phyloP scores from a whole-genome alignment of 2,888 invertebrate genomes.

The Mallateleia sp. region DNA sequence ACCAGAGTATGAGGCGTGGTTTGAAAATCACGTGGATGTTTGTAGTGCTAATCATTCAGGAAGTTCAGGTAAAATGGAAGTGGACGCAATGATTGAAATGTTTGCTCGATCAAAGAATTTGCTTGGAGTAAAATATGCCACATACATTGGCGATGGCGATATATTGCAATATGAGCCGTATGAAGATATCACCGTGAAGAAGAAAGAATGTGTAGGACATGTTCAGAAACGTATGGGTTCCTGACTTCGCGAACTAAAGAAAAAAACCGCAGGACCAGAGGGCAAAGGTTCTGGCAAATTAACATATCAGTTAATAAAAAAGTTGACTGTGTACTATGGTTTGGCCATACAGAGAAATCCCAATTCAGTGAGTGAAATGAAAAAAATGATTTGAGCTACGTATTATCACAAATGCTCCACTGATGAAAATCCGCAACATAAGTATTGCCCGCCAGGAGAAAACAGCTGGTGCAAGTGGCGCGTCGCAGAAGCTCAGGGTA shows the following conservation, averaged over 20 bases:
- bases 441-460: constrained; percentile 53
- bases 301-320: constrained; percentile 70
- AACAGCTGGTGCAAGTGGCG: constrained; percentile 72
- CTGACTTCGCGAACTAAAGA: constrained; percentile 25
- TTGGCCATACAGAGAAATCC: constrained; percentile 76
- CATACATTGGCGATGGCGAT: constrained; percentile 59
- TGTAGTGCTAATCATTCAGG: constrained; percentile 50
- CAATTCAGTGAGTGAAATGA: constrained; percentile 73
- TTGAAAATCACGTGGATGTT: constrained; percentile 24
- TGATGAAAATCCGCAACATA: constrained; percentile 62
- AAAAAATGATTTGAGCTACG: constrained; percentile 75
- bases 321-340: constrained; percentile 75
- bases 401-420: constrained; percentile 76
- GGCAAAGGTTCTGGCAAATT: constrained; percentile 75
- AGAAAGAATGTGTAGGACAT: not conserved
- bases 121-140: constrained; percentile 35
- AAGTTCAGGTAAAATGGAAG: not conserved
- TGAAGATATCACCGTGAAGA: constrained; percentile 11
- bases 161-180: constrained; percentile 33
- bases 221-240: not conserved
- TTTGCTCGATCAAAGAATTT: constrained; percentile 36
- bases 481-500: constrained; percentile 51
- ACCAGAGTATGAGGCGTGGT: constrained; percentile 47
- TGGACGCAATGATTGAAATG: not conserved
- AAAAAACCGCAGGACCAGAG: constrained; percentile 49